Evolutionary conservation across 2,113 vertebrate genomes (phyloP), one percentile per base, ranked within the genome.

Genomic region (Plestiodon gilberti): DNA sequence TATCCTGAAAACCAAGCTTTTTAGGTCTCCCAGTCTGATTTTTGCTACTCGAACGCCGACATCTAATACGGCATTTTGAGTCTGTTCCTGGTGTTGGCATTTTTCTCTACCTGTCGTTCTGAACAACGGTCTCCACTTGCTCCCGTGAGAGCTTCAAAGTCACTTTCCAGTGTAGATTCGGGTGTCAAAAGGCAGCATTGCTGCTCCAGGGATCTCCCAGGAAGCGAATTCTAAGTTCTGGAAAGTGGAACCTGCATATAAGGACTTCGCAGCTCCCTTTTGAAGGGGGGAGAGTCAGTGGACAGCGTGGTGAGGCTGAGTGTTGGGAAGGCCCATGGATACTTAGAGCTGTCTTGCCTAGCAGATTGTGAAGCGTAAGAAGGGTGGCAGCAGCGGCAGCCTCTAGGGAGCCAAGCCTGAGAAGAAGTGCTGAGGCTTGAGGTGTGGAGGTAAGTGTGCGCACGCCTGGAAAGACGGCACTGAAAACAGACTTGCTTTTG

Each of bases 401-500:
- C 86, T 69, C 38, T 48, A 6, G 6, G 33, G 28, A 71, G 79
- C 90, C 87, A 77, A 89, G 86, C 70, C 75, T 17, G 73, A 80
- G 73, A 40, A 74, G 71, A 83, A 69, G 85, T 20, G 89, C 48
- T 86, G 88, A 86, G 79, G 71, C 20, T 33, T 25, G 73, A 74
- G 69, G 57, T 17, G 13, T 17, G 13, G 55, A n/a, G 17, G 52
- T 38, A 23, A 11, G 33, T 62, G 18, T 23, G 35, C 23, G 71
- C 40, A 62, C 61, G 25, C 14, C 11, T 88, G 65, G 38, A 5
- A 33, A 57, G 78, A 52, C 7, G 57, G 89, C 20, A 33, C 6
- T 4, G 89, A 85, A 15, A 38, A 88, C 17, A 86, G 13, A 78
- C 91, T 90, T 92, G 76, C 83, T 89, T 77, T 93, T n/a, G 18